These are phyloP conservation scores for Phylloscopus trochilus DNA, from an alignment of 2,113 vertebrate species.

Conservation along the genomic window DNA sequence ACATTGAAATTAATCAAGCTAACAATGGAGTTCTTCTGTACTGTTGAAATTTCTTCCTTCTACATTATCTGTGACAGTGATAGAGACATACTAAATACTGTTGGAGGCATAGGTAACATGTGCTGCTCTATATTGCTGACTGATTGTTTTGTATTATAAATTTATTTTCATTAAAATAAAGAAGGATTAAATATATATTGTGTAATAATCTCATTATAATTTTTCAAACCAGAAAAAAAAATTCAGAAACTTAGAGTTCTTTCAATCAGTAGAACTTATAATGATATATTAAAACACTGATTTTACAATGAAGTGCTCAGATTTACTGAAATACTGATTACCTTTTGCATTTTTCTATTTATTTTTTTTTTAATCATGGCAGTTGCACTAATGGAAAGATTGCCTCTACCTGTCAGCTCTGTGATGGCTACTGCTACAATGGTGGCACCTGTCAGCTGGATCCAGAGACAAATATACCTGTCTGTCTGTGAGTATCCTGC, in stretches of 20 bases:
- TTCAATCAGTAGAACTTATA: neutral
- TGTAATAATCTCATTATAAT: neutral
- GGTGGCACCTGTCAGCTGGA: constrained; percentile 96
- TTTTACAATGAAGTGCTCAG: neutral
- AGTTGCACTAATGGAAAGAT: constrained; percentile 97
- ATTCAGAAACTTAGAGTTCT: neutral
- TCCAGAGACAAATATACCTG: constrained; percentile 91
- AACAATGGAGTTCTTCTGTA: neutral
- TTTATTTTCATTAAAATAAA: neutral
- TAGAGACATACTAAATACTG: neutral
- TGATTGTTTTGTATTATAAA: neutral
- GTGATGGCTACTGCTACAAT: constrained; percentile 98
- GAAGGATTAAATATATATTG: neutral
- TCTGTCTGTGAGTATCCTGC: constrained; percentile 92
- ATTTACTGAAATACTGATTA: neutral
- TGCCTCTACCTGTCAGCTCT: constrained; percentile 93
- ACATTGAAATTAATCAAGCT: neutral
- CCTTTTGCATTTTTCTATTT: neutral
- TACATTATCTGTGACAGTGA: neutral
- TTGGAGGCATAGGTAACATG: neutral
- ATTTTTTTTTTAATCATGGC: constrained; percentile 27
- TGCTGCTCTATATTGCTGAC: neutral
- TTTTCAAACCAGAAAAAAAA: neutral
- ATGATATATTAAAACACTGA: neutral
- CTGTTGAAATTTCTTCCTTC: neutral